These are phyloP conservation scores for Desoria tigrina DNA, from an alignment of 2,888 invertebrate species.

Conservation along the genomic window DNA sequence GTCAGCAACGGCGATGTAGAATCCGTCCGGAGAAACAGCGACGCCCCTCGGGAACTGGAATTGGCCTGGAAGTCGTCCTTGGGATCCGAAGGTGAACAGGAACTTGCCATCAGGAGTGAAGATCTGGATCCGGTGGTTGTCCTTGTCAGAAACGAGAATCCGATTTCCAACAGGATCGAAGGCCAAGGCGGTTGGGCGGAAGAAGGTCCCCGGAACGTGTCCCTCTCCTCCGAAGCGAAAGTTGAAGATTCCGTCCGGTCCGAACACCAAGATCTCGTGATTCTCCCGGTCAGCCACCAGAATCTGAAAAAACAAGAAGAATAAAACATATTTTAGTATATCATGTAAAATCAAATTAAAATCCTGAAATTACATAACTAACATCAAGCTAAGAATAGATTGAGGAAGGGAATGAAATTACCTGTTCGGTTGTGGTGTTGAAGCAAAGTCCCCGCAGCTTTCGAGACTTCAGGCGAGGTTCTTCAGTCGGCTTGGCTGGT, in stretches of 20 bases:
- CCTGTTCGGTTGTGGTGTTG: too few species aligned
- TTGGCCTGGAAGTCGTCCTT: constrained; percentile 55
- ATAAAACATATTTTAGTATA: neutral
- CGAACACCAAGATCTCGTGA: too few species aligned
- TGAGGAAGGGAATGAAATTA: constrained; percentile 25
- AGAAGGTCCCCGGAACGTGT: constrained; percentile 9
- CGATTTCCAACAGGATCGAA: too few species aligned
- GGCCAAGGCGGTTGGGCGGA: constrained; percentile 42
- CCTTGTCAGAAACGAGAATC: too few species aligned
- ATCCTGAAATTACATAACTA: neutral
- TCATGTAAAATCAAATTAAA: neutral
- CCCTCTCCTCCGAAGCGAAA: constrained; percentile 27
- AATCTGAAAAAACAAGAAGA: constrained; percentile 27
- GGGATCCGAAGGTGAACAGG: constrained; percentile 82
- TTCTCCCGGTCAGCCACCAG: constrained; percentile 35
- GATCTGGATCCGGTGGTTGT: too few species aligned
- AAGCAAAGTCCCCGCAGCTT: constrained; percentile 32
- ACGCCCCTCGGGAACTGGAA: constrained; percentile 31
- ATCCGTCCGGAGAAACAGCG: constrained; percentile 14
- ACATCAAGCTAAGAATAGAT: neutral
- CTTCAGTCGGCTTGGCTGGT: too few species aligned
- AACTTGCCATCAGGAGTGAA: too few species aligned
- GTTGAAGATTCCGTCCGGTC: constrained; percentile 28
- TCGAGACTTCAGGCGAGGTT: too few species aligned
- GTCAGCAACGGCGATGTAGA: constrained; percentile 2